Percentiles rank a stretch among this genome's conserved stretches.
phyloP scores from a whole-genome alignment of 2,888 invertebrate genomes.

The Eilema griseolum region DNA sequence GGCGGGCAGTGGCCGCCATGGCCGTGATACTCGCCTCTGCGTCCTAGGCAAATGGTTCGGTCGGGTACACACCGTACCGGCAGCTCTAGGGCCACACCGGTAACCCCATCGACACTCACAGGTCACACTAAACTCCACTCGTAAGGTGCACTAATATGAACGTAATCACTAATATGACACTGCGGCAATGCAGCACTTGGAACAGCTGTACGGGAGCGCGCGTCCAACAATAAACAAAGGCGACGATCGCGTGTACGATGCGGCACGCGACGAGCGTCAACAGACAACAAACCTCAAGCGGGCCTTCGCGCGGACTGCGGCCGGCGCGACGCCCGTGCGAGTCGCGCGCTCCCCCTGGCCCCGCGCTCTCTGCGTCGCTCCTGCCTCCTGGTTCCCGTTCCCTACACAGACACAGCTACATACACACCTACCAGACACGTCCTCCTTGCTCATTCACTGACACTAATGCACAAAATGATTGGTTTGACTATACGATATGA shows the following conservation, averaged over 20 bases:
- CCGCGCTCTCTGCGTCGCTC: constrained; percentile 52
- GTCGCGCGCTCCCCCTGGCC: constrained; percentile 54
- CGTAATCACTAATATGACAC: constrained; percentile 54
- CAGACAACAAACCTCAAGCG: constrained; percentile 74
- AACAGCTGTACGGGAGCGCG: constrained; percentile 72
- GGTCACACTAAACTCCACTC: constrained; percentile 66
- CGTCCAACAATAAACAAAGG: constrained; percentile 81
- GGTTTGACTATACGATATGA: constrained; percentile 29
- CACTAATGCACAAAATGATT: constrained; percentile 31
- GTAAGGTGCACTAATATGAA: constrained; percentile 57
- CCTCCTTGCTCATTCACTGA: constrained; percentile 56
- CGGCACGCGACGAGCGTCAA: constrained; percentile 44
- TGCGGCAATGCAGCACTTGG: constrained; percentile 54
- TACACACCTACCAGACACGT: constrained; percentile 29
- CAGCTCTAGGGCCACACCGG: constrained; percentile 69
- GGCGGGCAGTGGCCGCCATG: constrained; percentile 87
- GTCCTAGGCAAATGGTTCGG: constrained; percentile 54
- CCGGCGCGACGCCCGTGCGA: constrained; percentile 63
- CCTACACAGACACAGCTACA: constrained; percentile 27
- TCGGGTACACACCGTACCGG: constrained; percentile 64
- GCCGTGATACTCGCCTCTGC: constrained; percentile 65
- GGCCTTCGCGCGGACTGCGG: constrained; percentile 82
- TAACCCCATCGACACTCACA: constrained; percentile 75
- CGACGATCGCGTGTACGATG: constrained; percentile 67
- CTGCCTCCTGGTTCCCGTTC: constrained; percentile 54